Conservation (phyloP, 1,140 invertebrate species). For the Solen grandis region DNA sequence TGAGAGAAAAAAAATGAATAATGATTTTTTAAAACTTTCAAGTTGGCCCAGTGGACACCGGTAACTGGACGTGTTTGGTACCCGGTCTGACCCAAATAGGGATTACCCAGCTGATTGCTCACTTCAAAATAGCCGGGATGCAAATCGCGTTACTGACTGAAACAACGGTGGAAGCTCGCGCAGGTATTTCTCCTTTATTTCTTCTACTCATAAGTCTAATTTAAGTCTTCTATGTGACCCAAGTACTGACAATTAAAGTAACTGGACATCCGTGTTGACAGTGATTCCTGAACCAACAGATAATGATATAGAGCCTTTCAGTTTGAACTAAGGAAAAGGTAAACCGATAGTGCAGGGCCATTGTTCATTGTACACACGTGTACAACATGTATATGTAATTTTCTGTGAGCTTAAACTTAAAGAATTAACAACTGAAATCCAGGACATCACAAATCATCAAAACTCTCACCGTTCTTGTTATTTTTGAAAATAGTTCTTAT, state of each 20-base stretch:
- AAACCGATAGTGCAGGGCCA: no score
- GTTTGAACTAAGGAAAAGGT: background rate
- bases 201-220: background rate
- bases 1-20: background rate
- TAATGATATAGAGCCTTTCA: background rate
- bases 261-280: background rate
- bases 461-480: no score
- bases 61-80: slow-evolving; percentile 69
- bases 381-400: no score
- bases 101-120: slow-evolving; percentile 68
- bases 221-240: background rate
- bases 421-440: no score
- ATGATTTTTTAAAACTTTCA: background rate
- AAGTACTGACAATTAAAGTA: background rate
- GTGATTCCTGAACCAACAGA: background rate
- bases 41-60: slow-evolving; percentile 59
- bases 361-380: no score
- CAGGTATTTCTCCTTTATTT: slow-evolving; percentile 59
- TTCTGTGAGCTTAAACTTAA: no score
- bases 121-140: slow-evolving; percentile 72
- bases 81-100: slow-evolving; percentile 62
- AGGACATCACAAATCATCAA: no score
- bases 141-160: slow-evolving; percentile 67
- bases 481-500: no score
- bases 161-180: slow-evolving; percentile 65